Evolutionary conservation across 2,113 vertebrate species (phyloP), one percentile per base, ranked within the genome.

Genomic region (Tragelaphus strepsiceros): DNA sequence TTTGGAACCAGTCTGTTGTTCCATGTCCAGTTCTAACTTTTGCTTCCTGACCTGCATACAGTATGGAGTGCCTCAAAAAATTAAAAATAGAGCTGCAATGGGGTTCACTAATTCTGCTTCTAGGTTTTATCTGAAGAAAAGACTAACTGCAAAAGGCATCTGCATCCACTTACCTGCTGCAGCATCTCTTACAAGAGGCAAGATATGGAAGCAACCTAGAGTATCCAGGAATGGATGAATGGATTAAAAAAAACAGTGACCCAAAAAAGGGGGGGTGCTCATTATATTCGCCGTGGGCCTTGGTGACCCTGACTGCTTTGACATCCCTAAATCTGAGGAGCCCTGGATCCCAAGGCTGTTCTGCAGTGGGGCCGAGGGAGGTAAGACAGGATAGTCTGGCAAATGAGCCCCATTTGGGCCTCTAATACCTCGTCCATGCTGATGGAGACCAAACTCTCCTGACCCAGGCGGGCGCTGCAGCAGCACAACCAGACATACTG

Each of bases 391-490:
- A 49, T 30, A 10, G 26, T 2, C 15, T 16, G 26, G 77, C 43
- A 49, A 28, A 17, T 16, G 14, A 80, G 39, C 26, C 77, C 26
- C 77, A 9, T 17, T 17, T 80, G 43, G 4, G 7, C 43, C 43
- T 78, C 24, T 49, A 49, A 8, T 9, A 5, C 26, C 74, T 28
- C 7, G 1, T 5, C 26, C 24, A 1, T 28, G 26, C 14, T 26
- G 43, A 15, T 78, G 26, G 15, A 71, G 74, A 30, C 7, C 43
- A 9, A 26, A 9, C 26, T 30, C 46, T 80, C 15, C 77, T 19
- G 26, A 32, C 9, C 46, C 15, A 51, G 26, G 26, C 2, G 0
- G 77, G 26, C 4, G 0, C 43, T 17, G 7, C 26, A 10, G 14
- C 43, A 16, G 43, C 26, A 30, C 43, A 30, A 5, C 26, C 77